Percentiles rank a stretch among this genome's conserved stretches.
Conservation (phyloP, 2,888 invertebrate genomes). For the Frankliniella fusca region DNA sequence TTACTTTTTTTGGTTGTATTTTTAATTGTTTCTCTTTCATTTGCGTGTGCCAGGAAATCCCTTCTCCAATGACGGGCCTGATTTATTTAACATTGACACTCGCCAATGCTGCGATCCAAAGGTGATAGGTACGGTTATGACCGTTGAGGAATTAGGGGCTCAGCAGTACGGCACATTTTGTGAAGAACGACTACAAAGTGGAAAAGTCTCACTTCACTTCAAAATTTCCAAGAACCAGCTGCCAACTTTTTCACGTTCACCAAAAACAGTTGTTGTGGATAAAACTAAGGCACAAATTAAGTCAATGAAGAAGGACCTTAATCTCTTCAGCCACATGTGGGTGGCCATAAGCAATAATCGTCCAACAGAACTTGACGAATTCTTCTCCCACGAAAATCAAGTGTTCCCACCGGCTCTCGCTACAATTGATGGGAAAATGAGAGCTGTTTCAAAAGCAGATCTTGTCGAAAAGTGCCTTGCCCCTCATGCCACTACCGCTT, state of each 20-base stretch:
- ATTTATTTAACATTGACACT: background rate
- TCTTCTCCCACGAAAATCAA: background rate
- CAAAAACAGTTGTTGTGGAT: background rate
- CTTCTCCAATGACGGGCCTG: background rate
- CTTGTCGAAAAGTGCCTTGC: background rate
- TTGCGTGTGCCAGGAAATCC: background rate
- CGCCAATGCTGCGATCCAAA: background rate
- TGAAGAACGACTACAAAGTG: background rate
- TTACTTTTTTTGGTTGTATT: too few species aligned
- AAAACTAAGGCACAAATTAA: background rate
- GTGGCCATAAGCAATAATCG: background rate
- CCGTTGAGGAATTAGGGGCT: background rate
- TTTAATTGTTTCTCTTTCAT: too few species aligned
- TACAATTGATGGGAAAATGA: background rate
- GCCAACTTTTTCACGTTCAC: background rate
- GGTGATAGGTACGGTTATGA: background rate
- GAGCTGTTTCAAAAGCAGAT: background rate
- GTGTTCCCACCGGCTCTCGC: background rate
- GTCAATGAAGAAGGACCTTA: background rate
- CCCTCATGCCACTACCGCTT: background rate
- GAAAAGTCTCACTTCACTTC: background rate
- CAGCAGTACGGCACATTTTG: background rate
- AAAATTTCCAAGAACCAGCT: background rate
- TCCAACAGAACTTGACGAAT: background rate
- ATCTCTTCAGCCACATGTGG: background rate